These are phyloP conservation scores for Smittia sp. DNA, from an alignment of 2,888 invertebrate species.

Conservation along the genomic window DNA sequence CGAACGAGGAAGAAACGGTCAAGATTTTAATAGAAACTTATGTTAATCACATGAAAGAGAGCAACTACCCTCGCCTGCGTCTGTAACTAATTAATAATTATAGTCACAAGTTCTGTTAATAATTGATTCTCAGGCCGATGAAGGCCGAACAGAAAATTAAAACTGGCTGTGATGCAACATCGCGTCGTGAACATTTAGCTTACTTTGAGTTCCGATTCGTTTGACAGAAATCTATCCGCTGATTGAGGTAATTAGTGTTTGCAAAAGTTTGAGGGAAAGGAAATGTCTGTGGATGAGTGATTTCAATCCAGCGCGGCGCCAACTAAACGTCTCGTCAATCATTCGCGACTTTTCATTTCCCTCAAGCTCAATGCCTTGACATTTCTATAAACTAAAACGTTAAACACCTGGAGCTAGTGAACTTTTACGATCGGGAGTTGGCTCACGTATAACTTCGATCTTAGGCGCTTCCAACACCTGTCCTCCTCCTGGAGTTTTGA, in stretches of 20 bases:
- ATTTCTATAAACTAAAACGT: conserved; percentile 26
- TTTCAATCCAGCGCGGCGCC: not conserved
- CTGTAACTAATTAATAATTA: conserved; percentile 32
- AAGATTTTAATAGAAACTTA: not conserved
- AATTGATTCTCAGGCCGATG: not conserved
- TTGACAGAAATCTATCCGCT: not conserved
- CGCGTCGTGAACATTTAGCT: not conserved
- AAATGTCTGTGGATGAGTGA: not conserved
- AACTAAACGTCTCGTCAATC: not conserved
- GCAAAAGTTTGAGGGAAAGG: not conserved
- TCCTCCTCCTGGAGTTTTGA: conserved; percentile 60
- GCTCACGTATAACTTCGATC: conserved; percentile 83
- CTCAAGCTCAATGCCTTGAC: conserved; percentile 53
- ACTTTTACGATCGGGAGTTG: conserved; percentile 67
- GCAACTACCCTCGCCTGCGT: not conserved
- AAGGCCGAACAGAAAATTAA: not conserved
- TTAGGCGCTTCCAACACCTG: conserved; percentile 63
- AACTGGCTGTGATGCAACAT: not conserved
- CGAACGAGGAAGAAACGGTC: not conserved
- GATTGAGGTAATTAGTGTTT: conserved; percentile 6
- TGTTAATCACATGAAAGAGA: conserved; percentile 24
- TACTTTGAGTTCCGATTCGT: not conserved
- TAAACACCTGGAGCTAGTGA: conserved; percentile 62
- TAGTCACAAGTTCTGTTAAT: not conserved
- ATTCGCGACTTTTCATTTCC: conserved; percentile 36